Base-by-base conservation (phyloP, 2,888 invertebrate species). In the Pilophorus perplexus region DNA sequence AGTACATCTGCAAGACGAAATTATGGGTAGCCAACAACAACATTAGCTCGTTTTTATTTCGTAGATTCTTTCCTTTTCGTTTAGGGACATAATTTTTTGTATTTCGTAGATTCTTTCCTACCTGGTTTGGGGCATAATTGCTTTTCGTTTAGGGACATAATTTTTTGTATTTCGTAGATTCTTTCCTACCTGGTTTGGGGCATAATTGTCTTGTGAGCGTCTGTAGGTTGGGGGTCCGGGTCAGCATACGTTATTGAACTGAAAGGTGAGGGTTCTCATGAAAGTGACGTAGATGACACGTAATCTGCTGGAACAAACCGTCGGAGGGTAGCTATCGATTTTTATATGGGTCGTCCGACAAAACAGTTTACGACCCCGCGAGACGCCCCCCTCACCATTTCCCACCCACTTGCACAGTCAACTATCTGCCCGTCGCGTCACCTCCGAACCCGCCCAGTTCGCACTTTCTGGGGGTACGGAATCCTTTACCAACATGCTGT, bases 171-270 rank as follows among this genome's bases (percentile, higher is more conserved):
- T n/a, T n/a, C n/a, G n/a, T n/a, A n/a, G n/a, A n/a, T n/a, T n/a
- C n/a, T n/a, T n/a, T n/a, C n/a, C n/a, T 59, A 59, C 59, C 59
- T 59, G 59, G 40, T 42, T 42, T 59, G 59, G 40, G 22, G 57
- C 59, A 59, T 59, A 42, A 42, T 59, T 40, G 27, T n/a, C 12
- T 27, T 14, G 42, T 1, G n/a, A 55, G 38, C 37, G 5, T 20
- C 20, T 38, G 55, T 10, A 16, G 42, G 23, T 14, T 37, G 10
- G 20, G 55, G 22, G 20, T 22, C 59, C 42, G 20, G 42, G 59
- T 23, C 59, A 59, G 38, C 22, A 55, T 37, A 40, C 59, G 59
- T 25, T 38, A 59, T 23, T 42, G 59, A 59, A 59, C 59, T 59
- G 59, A 25, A 25, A 38, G 59, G 40, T 42, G 40, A 42, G 22